phyloP scores from a whole-genome alignment of 2,113 vertebrate genomes.

The Vidua chalybeata region DNA sequence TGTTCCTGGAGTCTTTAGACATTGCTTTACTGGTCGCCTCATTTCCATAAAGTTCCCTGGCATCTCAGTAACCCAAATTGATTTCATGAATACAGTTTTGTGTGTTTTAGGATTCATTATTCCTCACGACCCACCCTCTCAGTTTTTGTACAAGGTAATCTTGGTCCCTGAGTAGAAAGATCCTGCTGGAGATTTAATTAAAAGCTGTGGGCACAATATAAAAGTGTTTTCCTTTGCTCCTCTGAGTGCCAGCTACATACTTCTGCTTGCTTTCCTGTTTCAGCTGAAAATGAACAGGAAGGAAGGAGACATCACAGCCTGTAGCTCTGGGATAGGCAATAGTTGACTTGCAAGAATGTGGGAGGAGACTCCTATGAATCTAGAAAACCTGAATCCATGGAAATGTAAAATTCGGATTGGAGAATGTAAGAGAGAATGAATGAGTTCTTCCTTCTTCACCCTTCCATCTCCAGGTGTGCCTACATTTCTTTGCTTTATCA shows the following conservation, averaged over 20 bases:
- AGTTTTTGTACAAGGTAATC: not conserved
- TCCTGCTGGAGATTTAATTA: slow-evolving; percentile 17
- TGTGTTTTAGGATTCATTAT: not conserved
- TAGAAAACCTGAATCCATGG: not conserved
- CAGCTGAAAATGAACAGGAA: not conserved
- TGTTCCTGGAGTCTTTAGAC: not conserved
- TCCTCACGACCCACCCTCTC: not conserved
- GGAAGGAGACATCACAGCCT: not conserved
- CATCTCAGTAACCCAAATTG: not conserved
- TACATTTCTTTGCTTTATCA: not conserved
- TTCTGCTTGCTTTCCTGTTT: not conserved
- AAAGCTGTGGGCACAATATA: not conserved
- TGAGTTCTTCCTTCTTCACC: not conserved
- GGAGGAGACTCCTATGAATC: not conserved
- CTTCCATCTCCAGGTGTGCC: not conserved
- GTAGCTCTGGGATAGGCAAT: not conserved
- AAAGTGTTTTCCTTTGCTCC: not conserved
- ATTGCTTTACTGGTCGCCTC: not conserved
- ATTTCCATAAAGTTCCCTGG: slow-evolving; percentile 39
- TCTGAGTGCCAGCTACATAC: not conserved
- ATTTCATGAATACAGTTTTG: slow-evolving; percentile 25
- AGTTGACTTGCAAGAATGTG: not conserved
- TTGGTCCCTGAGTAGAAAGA: not conserved
- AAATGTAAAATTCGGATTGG: not conserved
- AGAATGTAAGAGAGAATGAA: not conserved